A percentile compares a stretch with the other conserved stretches of the same genome.
Conservation (phyloP, 2,113 vertebrate genomes). For the Alethe castanea region DNA sequence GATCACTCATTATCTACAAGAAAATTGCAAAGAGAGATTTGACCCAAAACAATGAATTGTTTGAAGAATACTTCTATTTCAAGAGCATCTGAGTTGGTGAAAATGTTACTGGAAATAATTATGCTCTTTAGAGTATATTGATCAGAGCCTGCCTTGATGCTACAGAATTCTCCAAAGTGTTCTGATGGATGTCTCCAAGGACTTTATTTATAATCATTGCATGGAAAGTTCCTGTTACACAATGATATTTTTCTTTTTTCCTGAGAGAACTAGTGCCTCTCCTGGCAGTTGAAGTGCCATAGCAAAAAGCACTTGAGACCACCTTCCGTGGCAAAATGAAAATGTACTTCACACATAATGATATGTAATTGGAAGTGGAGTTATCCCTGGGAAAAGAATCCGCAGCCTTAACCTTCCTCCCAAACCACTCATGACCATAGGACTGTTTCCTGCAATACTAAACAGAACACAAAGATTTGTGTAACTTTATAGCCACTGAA, state of each 20-base stretch:
- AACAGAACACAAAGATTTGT: neutral
- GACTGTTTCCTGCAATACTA: neutral
- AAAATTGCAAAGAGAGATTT: neutral
- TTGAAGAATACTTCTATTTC: neutral
- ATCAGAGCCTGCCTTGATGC: neutral
- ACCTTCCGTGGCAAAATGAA: rapidly evolving
- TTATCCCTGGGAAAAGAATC: neutral
- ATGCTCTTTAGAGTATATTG: neutral
- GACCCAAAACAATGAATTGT: neutral
- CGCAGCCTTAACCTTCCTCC: neutral
- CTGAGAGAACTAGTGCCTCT: neutral
- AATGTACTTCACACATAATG: neutral
- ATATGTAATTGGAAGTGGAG: neutral
- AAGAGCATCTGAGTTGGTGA: neutral
- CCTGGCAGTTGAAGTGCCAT: neutral
- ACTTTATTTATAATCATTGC: neutral
- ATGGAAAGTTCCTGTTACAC: neutral
- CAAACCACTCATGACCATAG: neutral
- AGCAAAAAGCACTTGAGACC: neutral
- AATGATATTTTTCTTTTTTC: neutral
- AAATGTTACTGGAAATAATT: neutral
- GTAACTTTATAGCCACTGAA: neutral
- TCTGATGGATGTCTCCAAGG: neutral
- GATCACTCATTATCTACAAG: neutral
- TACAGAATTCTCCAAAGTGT: neutral